Conservation (phyloP, 2,113 vertebrate species). For the Eleginops maclovinus region DNA sequence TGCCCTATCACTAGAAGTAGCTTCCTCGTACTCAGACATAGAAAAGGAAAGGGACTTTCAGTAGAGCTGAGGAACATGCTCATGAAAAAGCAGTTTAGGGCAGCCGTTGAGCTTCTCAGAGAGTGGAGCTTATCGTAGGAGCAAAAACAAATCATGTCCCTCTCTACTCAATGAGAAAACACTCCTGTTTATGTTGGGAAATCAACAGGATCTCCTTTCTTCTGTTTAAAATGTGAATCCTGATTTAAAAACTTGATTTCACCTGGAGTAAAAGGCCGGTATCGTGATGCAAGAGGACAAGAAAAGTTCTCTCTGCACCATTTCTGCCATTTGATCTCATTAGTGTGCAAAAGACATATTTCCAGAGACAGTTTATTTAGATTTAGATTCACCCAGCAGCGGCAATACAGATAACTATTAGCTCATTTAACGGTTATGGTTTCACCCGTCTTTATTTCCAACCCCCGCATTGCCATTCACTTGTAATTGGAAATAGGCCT, state of each 20-base stretch:
- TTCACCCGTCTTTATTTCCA: conserved; percentile 23
- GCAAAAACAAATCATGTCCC: conserved; percentile 34
- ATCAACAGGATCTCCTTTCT: conserved; percentile 39
- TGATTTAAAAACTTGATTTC: conserved; percentile 22
- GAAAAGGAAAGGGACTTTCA: background rate
- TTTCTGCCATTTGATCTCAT: conserved; percentile 52
- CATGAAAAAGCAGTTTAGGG: conserved; percentile 31
- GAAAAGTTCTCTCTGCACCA: conserved; percentile 14
- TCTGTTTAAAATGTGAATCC: conserved; percentile 7
- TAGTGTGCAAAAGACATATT: conserved; percentile 46
- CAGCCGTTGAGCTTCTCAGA: conserved; percentile 5
- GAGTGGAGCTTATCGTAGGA: conserved; percentile 31
- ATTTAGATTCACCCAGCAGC: conserved; percentile 34
- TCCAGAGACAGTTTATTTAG: conserved; percentile 46
- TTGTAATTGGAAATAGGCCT: conserved; percentile 56
- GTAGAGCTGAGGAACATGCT: conserved; percentile 22
- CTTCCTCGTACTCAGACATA: background rate
- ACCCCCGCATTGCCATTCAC: conserved; percentile 18
- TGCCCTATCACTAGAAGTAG: conserved; percentile 24
- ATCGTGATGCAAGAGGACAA: conserved; percentile 21
- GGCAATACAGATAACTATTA: conserved; percentile 39
- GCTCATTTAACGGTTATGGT: conserved; percentile 46
- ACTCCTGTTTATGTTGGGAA: conserved; percentile 44
- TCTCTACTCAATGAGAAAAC: conserved; percentile 68
- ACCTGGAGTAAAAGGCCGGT: conserved; percentile 25